Base-by-base conservation (phyloP, 2,113 vertebrate species). In the Petrocephalus microphthalmus region DNA sequence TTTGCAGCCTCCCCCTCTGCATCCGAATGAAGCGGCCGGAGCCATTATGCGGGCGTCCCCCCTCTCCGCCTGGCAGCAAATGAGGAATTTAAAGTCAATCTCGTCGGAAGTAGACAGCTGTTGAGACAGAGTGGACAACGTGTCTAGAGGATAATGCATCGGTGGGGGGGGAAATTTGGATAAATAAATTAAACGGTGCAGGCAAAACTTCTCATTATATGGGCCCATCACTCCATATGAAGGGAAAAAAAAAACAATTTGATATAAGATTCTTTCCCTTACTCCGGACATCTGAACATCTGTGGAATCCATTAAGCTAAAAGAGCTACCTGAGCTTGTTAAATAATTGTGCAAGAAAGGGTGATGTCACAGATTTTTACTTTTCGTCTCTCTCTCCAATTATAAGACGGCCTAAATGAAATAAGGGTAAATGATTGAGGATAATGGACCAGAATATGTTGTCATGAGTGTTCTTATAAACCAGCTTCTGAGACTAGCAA, bases 61-160 rank as follows among this genome's bases (percentile, higher is more conserved):
- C 22, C 22, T 33, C 33, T 13, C 52, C 81, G 37, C 29, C 85
- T 56, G 53, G 82, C 11, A 88, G 64, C 45, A 15, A 53, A 71
- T 67, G 22, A 85, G 47, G 29, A 89, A 74, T 89, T 86, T 86
- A 20, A 29, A 87, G 42, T 15, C 71, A 7, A n/a, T 81, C 37
- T 87, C n/a, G n/a, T 82, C 67, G 47, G 33, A 89, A 45, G 47
- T 74, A 83, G 45, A 54, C 87, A 71, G 13, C 37, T 85, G 45
- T 52, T 51, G 19, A 88, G 88, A 25, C 29, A 20, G 51, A 84
- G 88, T 67, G 88, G 64, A 86, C 49, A n/a, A 45, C 33, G 53
- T 42, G 37, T 74, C 84, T 71, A 22, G 81, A 84, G 20, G 87
- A 84, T 83, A 57, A 84, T 60, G 33, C 52, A 47, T 49, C 53